These are phyloP conservation scores for Pterobdella sp. DNA, from an alignment of 2,888 invertebrate species.

Conservation along the genomic window DNA sequence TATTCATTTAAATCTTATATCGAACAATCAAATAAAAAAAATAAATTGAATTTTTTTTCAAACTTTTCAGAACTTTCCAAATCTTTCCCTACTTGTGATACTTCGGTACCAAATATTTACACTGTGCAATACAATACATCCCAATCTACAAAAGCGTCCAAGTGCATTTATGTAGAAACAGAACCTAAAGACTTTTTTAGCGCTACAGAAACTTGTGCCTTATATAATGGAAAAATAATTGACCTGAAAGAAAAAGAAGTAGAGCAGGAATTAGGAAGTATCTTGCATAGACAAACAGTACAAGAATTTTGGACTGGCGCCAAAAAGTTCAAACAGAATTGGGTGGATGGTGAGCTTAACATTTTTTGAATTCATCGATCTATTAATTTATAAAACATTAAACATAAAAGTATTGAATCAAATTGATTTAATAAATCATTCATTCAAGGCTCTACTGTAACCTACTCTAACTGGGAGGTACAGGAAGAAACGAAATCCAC, in stretches of 20 bases:
- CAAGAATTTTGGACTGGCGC: neutral
- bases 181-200: neutral
- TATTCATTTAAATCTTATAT: neutral
- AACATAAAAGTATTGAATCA: neutral
- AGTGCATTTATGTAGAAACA: neutral
- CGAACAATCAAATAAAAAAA: neutral
- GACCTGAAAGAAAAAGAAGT: neutral
- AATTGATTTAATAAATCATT: neutral
- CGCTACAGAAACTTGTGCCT: neutral
- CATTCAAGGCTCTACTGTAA: neutral
- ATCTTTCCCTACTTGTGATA: conserved; percentile 7
- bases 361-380: too few species aligned
- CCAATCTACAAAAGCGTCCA: neutral
- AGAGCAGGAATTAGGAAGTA: neutral
- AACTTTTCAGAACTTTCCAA: conserved; percentile 2
- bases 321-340: neutral
- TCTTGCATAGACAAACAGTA: neutral
- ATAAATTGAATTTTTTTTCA: neutral
- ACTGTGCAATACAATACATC: neutral
- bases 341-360: neutral
- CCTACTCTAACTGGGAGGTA: neutral
- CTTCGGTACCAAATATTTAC: neutral
- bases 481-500: neutral
- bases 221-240: neutral
- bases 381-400: neutral